Evolutionary conservation across 2,888 invertebrate genomes (phyloP), one percentile per base, ranked within the genome.

Genomic region (Idaea straminata): DNA sequence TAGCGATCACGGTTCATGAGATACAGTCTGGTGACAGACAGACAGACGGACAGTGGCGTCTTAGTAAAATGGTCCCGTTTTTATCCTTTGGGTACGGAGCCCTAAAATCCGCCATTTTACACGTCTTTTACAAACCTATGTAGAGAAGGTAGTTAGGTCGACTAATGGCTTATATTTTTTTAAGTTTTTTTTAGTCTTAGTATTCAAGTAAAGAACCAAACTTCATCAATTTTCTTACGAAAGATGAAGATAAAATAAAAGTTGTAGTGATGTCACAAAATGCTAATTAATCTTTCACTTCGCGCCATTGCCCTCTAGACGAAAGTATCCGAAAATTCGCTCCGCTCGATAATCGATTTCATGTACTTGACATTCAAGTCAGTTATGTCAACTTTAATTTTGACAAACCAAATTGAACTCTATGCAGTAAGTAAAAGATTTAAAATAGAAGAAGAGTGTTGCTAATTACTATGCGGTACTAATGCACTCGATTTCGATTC

Each of bases 331-430:
- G 80, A 85, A 89, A 82, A 86, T 87, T 85, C 78, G 70, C 47
- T 2, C 13, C 47, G 47, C 47, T 75, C 68, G 66, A 73, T 82
- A 86, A 89, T 87, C 87, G 86, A 89, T 91, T 90, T 90, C 87
- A 85, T 87, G 87, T 88, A 87, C 87, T 89, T 91, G 89, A 90
- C 88, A 91, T 91, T 91, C 91, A 83, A 76, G 76, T 67, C 82
- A 75, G 70, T 66, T 66, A 69, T 71, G 67, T 64, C 64, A 63
- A 15, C 34, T 69, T 62, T 65, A 65, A 59, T 25, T 25, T 34
- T 59, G 59, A 0, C 34, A 6, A 71, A 34, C 72, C 15, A 85
- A 78, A 75, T 34, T 78, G 64, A 15, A 63, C 78, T 74, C 74
- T 84, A 76, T 60, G 0, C 0, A 10, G 62, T 66, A 5, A 0